Conservation (phyloP, 2,797 vertebrate genomes). For the Smutsia gigantea region DNA sequence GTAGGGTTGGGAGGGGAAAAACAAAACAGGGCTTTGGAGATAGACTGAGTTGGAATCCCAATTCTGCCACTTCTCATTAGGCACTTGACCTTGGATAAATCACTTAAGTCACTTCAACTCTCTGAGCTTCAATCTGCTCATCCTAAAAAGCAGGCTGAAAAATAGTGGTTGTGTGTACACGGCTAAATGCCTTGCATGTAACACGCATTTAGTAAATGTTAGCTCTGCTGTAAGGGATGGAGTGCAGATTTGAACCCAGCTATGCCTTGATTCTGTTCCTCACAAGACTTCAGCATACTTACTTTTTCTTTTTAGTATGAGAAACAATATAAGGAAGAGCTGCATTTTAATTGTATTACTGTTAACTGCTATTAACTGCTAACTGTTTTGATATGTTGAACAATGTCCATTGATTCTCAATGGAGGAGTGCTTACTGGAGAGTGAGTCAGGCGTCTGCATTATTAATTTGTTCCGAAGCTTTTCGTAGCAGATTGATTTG, state of each 20-base stretch:
- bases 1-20: not conserved
- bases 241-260: not conserved
- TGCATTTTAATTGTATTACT: constrained; percentile 32
- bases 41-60: not conserved
- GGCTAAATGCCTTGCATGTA: not conserved
- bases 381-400: constrained; percentile 52
- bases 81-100: not conserved
- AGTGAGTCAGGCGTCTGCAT: constrained; percentile 20
- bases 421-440: constrained; percentile 47
- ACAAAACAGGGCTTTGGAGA: not conserved
- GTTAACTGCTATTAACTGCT: not conserved
- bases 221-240: not conserved
- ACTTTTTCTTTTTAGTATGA: not conserved
- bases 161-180: not conserved
- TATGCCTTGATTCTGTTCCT: not conserved
- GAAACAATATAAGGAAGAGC: constrained; percentile 48
- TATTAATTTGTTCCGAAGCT: constrained; percentile 57
- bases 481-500: constrained; percentile 54
- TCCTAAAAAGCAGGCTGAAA: not conserved
- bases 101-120: not conserved
- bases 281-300: not conserved
- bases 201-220: not conserved
- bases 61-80: not conserved
- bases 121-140: not conserved
- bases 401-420: constrained; percentile 38